A percentile compares a stretch with the other conserved stretches of the same genome.
These are phyloP conservation scores for Brachionus rotundiformis DNA, from an alignment of 1,140 invertebrate genomes.

Conservation along the genomic window DNA sequence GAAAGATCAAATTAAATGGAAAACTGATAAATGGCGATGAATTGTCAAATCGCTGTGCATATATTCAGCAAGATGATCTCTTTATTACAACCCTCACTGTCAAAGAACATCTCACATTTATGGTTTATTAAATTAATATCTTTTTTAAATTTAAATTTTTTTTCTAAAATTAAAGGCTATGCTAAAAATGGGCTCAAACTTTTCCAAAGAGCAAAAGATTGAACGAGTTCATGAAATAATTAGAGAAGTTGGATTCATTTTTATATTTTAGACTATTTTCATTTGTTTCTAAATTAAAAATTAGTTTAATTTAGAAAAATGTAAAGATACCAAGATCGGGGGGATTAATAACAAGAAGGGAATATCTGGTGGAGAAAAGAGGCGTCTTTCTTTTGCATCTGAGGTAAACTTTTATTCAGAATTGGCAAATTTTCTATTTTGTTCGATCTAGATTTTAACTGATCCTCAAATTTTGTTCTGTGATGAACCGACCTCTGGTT, in stretches of 20 bases:
- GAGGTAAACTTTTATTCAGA: constrained; percentile 70
- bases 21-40: constrained; percentile 60
- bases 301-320: constrained; percentile 73
- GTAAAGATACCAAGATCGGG: constrained; percentile 67
- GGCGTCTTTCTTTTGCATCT: constrained; percentile 88
- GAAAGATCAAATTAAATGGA: constrained; percentile 68
- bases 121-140: constrained; percentile 68
- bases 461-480: constrained; percentile 91
- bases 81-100: constrained; percentile 68
- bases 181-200: constrained; percentile 82
- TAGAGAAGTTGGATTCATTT: constrained; percentile 69
- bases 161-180: constrained; percentile 73
- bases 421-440: constrained; percentile 30
- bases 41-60: constrained; percentile 78
- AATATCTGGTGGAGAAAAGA: constrained; percentile 91
- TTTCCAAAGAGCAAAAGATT: constrained; percentile 76
- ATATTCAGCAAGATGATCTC: constrained; percentile 81
- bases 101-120: constrained; percentile 67
- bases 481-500: constrained; percentile 89
- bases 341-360: constrained; percentile 81
- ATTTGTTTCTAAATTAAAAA: background rate
- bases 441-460: constrained; percentile 73
- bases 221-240: constrained; percentile 85
- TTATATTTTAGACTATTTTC: background rate
- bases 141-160: constrained; percentile 66